Conservation (phyloP, 2,888 invertebrate genomes). For the Amaurobius ferox region DNA sequence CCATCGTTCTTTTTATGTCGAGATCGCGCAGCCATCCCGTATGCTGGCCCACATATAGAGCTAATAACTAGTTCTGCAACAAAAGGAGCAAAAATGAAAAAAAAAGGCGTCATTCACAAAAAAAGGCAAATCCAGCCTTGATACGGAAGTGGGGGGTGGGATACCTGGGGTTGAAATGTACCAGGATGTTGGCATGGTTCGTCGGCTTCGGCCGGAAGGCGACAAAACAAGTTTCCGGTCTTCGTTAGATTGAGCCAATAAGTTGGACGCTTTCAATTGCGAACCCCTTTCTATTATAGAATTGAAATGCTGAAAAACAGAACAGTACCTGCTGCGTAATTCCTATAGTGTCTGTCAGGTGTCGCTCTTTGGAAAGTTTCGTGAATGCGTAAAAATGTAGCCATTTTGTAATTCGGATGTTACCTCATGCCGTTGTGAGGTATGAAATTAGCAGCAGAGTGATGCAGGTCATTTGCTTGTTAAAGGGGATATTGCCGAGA, state of each 20-base stretch:
- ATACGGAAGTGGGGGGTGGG: constrained; percentile 61
- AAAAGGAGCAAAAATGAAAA: neutral
- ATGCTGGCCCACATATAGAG: neutral
- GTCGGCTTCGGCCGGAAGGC: constrained; percentile 60
- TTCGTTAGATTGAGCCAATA: neutral
- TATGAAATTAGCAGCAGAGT: too few species aligned
- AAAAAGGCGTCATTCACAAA: neutral
- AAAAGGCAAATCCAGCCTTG: neutral
- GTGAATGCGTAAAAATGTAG: too few species aligned
- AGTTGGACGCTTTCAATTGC: neutral
- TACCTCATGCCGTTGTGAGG: too few species aligned
- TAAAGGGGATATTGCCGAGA: too few species aligned
- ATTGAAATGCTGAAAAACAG: too few species aligned
- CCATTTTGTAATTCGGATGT: too few species aligned
- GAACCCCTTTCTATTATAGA: neutral
- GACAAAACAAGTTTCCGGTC: constrained; percentile 57
- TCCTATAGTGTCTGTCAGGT: neutral
- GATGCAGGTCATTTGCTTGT: too few species aligned
- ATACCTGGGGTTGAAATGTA: constrained; percentile 35
- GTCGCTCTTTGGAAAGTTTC: neutral
- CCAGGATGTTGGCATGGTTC: constrained; percentile 50
- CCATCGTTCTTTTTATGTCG: neutral
- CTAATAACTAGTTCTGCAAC: neutral
- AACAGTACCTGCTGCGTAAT: neutral
- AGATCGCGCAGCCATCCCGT: neutral